Conservation (phyloP, 2,797 vertebrate species). For the Anabacerthia variegaticeps region DNA sequence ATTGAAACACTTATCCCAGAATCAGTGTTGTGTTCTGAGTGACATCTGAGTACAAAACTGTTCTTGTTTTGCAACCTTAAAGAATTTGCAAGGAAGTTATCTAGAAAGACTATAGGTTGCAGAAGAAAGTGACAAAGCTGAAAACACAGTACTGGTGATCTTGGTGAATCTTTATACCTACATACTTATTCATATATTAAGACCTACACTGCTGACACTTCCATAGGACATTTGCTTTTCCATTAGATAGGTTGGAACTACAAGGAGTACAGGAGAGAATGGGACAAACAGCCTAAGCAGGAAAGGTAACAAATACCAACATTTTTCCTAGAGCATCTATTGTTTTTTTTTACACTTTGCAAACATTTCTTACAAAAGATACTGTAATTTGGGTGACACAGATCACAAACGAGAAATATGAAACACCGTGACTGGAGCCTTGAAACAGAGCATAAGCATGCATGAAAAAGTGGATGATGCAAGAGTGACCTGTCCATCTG, state of each 20-base stretch:
- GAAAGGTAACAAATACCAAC: background rate
- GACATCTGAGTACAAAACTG: background rate
- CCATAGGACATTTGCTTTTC: background rate
- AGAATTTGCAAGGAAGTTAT: background rate
- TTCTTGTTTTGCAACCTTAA: background rate
- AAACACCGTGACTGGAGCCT: background rate
- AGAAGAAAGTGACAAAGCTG: background rate
- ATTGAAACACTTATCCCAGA: background rate
- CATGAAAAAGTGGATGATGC: background rate
- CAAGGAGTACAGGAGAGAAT: background rate
- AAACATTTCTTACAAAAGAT: background rate
- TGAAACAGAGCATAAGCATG: background rate
- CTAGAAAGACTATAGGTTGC: background rate
- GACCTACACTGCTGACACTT: accelerated
- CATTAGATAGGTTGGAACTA: background rate
- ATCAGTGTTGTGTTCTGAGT: background rate
- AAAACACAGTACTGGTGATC: background rate
- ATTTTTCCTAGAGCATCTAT: background rate
- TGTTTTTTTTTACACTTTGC: background rate
- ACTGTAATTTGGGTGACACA: background rate
- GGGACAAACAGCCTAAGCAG: background rate
- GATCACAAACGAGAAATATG: background rate
- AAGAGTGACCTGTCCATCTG: background rate
- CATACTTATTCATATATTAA: background rate
- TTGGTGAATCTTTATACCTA: background rate